Evolutionary conservation across 2,113 vertebrate genomes (phyloP), one percentile per base, ranked within the genome.

Genomic region (Grallaria varia): DNA sequence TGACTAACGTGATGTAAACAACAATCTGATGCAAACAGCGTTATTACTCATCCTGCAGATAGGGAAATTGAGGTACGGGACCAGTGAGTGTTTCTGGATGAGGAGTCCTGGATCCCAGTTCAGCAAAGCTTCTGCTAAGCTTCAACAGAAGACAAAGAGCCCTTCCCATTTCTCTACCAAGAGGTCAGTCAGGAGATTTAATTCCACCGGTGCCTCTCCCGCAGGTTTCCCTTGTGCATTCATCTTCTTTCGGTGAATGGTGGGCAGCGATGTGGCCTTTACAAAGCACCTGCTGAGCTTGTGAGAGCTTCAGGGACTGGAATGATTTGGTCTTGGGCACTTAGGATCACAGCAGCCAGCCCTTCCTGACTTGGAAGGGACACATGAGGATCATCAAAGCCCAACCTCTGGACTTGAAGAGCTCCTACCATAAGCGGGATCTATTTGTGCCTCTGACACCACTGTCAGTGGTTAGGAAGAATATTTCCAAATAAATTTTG

Each of bases 361-460:
- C 19, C 53, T 55, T 10, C 13, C 3, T 2, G 39, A 75, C 19
- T 0, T 59, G n/a, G 33, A 67, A 39, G 33, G 15, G 8, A 59
- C 2, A 10, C 12, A 11, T 12, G 3, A 81, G 12, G 12, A 59
- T 30, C 15, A 45, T 20, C 8, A 35, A 69, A 69, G 45, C 31
- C 18, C 25, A 42, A 12, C 8, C 14, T 2, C 40, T 42, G 27
- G 30, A 19, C n/a, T 35, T 52, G 14, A 85, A 39, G 6, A n/a
- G 1, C 5, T 1, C 9, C 80, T 73, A 49, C 5, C 10, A 12
- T 14, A 77, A 55, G 25, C 0, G 3, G 27, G 3, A 33, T 9
- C 14, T 87, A 12, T 28, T 62, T 23, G 16, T 75, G 19, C n/a
- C 63, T 62, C 35, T 64, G 25, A 7, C 37, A 2, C 11, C n/a